Evolutionary conservation across 1,140 invertebrate genomes (phyloP).

Genomic region (Papilio machaon): DNA sequence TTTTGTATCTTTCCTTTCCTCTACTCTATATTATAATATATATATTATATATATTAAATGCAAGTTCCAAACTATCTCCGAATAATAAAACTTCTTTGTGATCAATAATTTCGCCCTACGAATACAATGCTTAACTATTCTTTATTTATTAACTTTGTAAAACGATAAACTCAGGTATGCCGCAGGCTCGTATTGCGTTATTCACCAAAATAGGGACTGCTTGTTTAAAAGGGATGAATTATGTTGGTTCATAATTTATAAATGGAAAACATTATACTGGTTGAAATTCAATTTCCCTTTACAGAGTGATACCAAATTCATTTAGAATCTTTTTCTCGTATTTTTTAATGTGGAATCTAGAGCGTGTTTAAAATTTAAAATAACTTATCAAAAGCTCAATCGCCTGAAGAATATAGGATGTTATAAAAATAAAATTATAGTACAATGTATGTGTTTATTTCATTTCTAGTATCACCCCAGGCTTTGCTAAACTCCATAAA

Average conservation of each 20-base stretch:
- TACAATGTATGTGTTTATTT: too few relatives aligned
- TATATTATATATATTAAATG: too few relatives aligned
- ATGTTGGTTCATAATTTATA: conserved; percentile 6
- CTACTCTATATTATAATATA: too few relatives aligned
- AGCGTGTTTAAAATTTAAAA: too few relatives aligned
- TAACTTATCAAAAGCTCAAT: too few relatives aligned
- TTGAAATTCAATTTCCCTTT: conserved; percentile 3
- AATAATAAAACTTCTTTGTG: background rate
- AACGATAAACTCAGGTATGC: background rate
- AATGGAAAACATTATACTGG: background rate
- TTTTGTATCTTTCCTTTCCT: too few relatives aligned
- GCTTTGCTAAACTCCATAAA: too few relatives aligned
- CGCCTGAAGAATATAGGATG: too few relatives aligned
- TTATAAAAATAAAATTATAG: too few relatives aligned
- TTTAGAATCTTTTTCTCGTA: background rate
- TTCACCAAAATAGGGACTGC: conserved; percentile 2
- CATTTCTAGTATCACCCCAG: too few relatives aligned
- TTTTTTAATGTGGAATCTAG: background rate
- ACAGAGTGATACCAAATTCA: background rate
- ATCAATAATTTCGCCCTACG: background rate
- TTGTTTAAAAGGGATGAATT: conserved; percentile 12
- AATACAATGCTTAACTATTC: background rate
- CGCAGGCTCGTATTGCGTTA: conserved; percentile 11
- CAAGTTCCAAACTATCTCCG: background rate
- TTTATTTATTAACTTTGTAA: conserved; percentile 10